Evolutionary conservation across 2,888 invertebrate genomes (phyloP).

Genomic region (Drosophila barbarae): DNA sequence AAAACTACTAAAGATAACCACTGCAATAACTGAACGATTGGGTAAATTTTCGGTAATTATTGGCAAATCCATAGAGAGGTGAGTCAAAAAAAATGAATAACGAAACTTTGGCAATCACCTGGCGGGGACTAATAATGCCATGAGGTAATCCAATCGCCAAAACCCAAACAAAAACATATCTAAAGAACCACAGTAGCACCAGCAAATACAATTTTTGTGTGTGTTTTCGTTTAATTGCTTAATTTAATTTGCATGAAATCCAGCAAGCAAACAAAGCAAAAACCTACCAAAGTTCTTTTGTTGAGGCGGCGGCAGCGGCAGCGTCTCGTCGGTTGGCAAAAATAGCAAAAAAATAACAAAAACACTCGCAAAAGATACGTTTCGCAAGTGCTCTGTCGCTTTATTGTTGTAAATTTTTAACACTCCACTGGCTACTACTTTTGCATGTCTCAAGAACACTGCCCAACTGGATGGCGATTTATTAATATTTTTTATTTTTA

Average conservation of each 20-base stretch:
- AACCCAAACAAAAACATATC: conserved; percentile 17
- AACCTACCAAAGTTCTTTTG: conserved; percentile 69
- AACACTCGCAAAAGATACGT: conserved; percentile 39
- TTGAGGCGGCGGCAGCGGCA: conserved; percentile 39
- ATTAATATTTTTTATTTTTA: conserved; percentile 1
- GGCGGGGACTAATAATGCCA: conserved; percentile 15
- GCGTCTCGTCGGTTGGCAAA: conserved; percentile 26
- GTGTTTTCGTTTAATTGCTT: conserved; percentile 60
- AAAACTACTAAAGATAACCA: conserved; percentile 21
- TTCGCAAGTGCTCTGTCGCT: conserved; percentile 55
- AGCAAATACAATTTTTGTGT: conserved; percentile 34
- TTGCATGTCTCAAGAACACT: conserved; percentile 56
- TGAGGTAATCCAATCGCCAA: conserved; percentile 32
- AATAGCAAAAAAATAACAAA: conserved; percentile 4
- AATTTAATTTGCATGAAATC: conserved; percentile 68
- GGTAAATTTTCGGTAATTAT: conserved; percentile 29
- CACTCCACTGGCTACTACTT: conserved; percentile 61
- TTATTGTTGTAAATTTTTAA: conserved; percentile 47
- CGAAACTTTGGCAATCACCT: conserved; percentile 35
- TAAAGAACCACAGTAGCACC: conserved; percentile 19
- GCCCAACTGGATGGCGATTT: conserved; percentile 36
- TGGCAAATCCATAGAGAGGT: conserved; percentile 9
- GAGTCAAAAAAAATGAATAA: conserved; percentile 22
- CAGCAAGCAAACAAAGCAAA: conserved; percentile 36
- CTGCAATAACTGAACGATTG: conserved; percentile 33